Conservation (phyloP, 2,888 invertebrate genomes). For the Leucophenga maculata region DNA sequence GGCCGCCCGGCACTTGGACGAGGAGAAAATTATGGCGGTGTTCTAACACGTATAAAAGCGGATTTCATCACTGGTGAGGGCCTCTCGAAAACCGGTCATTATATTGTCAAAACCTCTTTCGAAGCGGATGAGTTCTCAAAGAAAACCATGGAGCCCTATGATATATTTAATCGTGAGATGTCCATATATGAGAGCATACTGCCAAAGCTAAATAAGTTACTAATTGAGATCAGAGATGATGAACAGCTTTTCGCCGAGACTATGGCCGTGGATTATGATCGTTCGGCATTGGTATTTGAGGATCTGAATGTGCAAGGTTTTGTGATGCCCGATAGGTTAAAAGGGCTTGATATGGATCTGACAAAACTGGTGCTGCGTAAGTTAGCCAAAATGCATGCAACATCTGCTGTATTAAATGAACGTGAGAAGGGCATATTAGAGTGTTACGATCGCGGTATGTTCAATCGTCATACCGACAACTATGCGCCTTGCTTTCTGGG, state of each 20-base stretch:
- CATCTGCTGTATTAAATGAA: conserved; percentile 73
- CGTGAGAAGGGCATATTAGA: conserved; percentile 59
- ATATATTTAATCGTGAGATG: conserved; percentile 71
- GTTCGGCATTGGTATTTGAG: conserved; percentile 67
- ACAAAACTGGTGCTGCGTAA: conserved; percentile 69
- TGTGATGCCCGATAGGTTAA: conserved; percentile 62
- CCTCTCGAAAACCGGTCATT: conserved; percentile 48
- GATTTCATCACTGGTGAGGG: conserved; percentile 48
- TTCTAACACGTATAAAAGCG: conserved; percentile 59
- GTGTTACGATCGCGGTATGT: conserved; percentile 68
- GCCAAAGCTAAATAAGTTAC: conserved; percentile 63
- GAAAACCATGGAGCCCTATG: conserved; percentile 63
- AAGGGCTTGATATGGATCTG: conserved; percentile 71
- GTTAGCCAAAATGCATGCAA: conserved; percentile 74
- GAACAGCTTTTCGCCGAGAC: conserved; percentile 68
- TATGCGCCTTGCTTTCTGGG: conserved; percentile 65
- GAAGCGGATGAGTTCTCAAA: conserved; percentile 62
- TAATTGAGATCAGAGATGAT: conserved; percentile 56
- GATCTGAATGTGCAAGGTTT: conserved; percentile 63
- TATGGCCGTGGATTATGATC: conserved; percentile 64
- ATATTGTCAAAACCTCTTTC: conserved; percentile 66
- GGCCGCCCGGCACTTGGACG: conserved; percentile 62
- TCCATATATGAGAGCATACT: conserved; percentile 66
- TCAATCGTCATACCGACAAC: conserved; percentile 66
- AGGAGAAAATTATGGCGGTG: conserved; percentile 69